These are phyloP conservation scores for Deroplatys truncata DNA, from an alignment of 2,888 invertebrate species.

Conservation along the genomic window DNA sequence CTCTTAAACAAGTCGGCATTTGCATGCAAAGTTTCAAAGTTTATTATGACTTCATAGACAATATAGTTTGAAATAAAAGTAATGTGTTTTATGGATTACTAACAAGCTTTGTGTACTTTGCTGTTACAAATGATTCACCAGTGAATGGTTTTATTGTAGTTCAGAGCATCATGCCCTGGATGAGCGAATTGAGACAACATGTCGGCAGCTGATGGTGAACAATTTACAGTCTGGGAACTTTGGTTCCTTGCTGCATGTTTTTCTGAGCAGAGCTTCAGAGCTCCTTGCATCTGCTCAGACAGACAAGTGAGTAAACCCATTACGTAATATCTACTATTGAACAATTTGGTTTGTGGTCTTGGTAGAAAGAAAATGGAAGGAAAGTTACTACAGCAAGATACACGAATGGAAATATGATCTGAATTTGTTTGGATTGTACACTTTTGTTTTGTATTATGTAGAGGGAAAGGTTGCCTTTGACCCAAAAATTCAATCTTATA, in stretches of 20 bases:
- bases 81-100: not conserved
- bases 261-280: conserved; percentile 76
- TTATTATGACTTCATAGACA: not conserved
- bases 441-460: too few relatives aligned
- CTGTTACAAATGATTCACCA: not conserved
- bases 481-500: too few relatives aligned
- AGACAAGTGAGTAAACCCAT: conserved; percentile 67
- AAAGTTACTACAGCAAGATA: too few relatives aligned
- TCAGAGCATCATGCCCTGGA: conserved; percentile 79
- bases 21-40: too few relatives aligned
- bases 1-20: too few relatives aligned
- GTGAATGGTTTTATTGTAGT: conserved; percentile 45
- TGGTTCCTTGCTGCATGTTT: conserved; percentile 80
- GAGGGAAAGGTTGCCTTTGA: too few relatives aligned
- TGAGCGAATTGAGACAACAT: conserved; percentile 67
- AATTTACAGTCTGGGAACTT: conserved; percentile 88
- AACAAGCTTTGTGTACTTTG: not conserved
- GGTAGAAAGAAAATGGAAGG: too few relatives aligned
- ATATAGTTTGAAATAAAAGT: not conserved
- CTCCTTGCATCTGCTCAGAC: conserved; percentile 79
- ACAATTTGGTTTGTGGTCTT: not conserved
- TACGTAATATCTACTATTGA: not conserved
- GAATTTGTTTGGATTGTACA: too few relatives aligned
- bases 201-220: conserved; percentile 75
- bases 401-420: too few relatives aligned